Conservation (phyloP, 2,113 vertebrate genomes). For the Myocastor coypus region DNA sequence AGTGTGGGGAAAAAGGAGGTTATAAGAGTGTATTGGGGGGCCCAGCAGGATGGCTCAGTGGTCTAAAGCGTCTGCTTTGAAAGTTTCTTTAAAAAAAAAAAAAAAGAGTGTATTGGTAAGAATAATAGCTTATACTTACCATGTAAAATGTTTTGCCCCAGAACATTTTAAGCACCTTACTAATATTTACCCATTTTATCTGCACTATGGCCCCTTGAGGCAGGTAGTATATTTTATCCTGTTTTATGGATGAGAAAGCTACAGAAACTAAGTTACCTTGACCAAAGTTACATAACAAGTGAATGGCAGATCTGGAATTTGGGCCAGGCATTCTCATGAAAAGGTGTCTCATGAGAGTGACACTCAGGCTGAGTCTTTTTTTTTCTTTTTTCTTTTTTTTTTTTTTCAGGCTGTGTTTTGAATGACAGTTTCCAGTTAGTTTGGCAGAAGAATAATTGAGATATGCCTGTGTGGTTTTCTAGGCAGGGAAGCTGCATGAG, state of each 20-base stretch:
- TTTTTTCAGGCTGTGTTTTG: background rate
- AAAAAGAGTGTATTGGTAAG: background rate
- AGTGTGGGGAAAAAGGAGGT: background rate
- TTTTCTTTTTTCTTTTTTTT: too few relatives aligned
- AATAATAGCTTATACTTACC: background rate
- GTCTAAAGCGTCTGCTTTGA: too few relatives aligned
- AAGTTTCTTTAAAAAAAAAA: too few relatives aligned
- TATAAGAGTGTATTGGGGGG: background rate
- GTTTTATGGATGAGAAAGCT: conserved; percentile 12
- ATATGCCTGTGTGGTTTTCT: background rate
- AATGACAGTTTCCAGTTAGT: conserved; percentile 36
- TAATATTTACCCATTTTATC: background rate
- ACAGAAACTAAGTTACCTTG: background rate
- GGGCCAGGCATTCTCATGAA: conserved; percentile 2
- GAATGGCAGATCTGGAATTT: conserved; percentile 41
- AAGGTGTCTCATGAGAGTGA: conserved; percentile 2
- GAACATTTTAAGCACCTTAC: background rate
- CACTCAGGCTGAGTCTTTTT: background rate
- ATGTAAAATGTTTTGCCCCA: background rate
- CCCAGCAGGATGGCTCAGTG: too few relatives aligned
- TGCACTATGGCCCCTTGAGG: background rate
- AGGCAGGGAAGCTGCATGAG: background rate
- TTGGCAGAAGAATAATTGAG: background rate
- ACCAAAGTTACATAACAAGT: background rate
- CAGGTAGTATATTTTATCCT: conserved; percentile 34